These are phyloP conservation scores for Endomychus coccineus DNA, from an alignment of 2,888 invertebrate species.

Conservation along the genomic window DNA sequence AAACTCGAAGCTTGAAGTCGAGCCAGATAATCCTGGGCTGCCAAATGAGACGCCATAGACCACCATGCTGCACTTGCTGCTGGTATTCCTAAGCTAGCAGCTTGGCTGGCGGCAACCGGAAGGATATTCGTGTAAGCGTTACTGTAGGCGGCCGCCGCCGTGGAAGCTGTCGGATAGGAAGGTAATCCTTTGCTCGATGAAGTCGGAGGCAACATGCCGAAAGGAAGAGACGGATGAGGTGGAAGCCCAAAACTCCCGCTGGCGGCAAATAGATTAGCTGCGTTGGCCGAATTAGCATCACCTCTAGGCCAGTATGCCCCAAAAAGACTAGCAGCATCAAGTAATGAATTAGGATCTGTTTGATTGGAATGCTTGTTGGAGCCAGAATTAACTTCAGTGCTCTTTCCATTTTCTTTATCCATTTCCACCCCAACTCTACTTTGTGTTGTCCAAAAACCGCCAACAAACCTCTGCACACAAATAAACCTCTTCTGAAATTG, in stretches of 20 bases:
- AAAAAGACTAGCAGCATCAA: conserved; percentile 63
- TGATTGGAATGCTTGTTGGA: conserved; percentile 44
- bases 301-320: conserved; percentile 72
- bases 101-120: conserved; percentile 79
- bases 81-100: conserved; percentile 72
- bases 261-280: conserved; percentile 44
- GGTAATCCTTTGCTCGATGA: conserved; percentile 30
- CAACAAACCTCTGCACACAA: too few species aligned
- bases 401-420: conserved; percentile 76
- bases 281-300: conserved; percentile 48
- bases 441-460: too few species aligned
- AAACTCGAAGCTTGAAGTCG: conserved; percentile 74
- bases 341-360: conserved; percentile 57
- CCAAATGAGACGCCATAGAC: conserved; percentile 84
- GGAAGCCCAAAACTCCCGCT: conserved; percentile 43
- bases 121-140: conserved; percentile 59
- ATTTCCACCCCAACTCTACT: too few species aligned
- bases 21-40: conserved; percentile 81
- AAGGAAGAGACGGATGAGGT: conserved; percentile 40
- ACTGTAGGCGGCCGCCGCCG: conserved; percentile 38
- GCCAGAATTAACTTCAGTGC: conserved; percentile 52
- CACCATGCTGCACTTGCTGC: conserved; percentile 82
- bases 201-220: conserved; percentile 39
- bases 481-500: too few species aligned
- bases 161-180: conserved; percentile 39